Percentiles rank a stretch among this genome's conserved stretches.
Conservation (phyloP, 2,113 vertebrate genomes). For the Cardinalis cardinalis region DNA sequence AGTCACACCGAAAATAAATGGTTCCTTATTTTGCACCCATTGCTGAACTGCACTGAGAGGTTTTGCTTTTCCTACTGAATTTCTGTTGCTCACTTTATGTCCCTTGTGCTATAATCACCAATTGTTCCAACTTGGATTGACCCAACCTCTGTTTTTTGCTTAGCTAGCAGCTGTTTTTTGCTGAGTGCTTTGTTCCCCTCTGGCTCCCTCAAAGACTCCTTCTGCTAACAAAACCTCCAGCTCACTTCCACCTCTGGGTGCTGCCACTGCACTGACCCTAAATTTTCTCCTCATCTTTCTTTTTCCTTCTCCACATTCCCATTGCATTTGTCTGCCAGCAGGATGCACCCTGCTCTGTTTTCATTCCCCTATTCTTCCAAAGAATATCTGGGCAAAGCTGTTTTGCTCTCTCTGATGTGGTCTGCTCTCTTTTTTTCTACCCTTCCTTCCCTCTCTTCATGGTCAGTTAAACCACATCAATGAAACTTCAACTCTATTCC, state of each 20-base stretch:
- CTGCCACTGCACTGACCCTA: not conserved
- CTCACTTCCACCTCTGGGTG: not conserved
- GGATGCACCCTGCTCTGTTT: not conserved
- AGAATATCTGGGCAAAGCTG: not conserved
- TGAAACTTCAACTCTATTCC: not conserved
- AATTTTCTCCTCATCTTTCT: not conserved
- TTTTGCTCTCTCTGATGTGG: not conserved
- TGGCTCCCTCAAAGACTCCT: not conserved
- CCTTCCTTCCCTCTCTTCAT: not conserved
- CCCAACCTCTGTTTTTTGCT: not conserved
- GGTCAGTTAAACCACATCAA: not conserved
- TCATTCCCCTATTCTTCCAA: not conserved
- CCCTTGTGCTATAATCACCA: not conserved
- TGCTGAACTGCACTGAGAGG: not conserved
- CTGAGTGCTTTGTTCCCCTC: not conserved
- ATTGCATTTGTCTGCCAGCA: not conserved
- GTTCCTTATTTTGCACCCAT: not conserved
- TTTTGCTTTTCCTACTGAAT: not conserved
- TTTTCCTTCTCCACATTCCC: not conserved
- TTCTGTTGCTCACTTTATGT: not conserved
- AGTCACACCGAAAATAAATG: fast-evolving
- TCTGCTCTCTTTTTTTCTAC: not conserved
- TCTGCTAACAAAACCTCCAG: not conserved
- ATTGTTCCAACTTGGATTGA: not conserved
- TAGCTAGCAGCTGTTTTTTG: not conserved